A percentile compares a stretch with the other conserved stretches of the same genome.
phyloP scores from a whole-genome alignment of 2,113 vertebrate species.

The Colistium nudipinnis region DNA sequence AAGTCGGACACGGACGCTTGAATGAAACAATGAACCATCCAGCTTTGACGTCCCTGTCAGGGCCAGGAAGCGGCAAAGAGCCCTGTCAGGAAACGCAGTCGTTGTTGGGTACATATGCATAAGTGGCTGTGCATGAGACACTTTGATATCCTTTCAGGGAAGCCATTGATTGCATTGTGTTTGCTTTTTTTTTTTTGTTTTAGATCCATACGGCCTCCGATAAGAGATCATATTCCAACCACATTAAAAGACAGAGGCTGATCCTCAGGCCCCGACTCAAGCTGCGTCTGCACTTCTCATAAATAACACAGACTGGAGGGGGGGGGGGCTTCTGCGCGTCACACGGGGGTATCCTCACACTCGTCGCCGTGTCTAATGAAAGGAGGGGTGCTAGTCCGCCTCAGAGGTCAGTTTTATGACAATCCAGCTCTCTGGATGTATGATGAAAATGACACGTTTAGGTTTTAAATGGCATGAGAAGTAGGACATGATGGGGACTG shows the following conservation, averaged over 20 bases:
- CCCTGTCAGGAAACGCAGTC: conserved; percentile 42
- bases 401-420: conserved; percentile 24
- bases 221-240: conserved; percentile 76
- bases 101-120: conserved; percentile 50
- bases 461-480: conserved; percentile 54
- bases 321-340: conserved; percentile 57
- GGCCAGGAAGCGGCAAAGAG: conserved; percentile 38
- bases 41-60: conserved; percentile 11
- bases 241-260: conserved; percentile 70
- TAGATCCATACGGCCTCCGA: conserved; percentile 58
- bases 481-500: conserved; percentile 42
- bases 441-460: conserved; percentile 17
- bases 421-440: conserved; percentile 1
- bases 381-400: conserved; percentile 36
- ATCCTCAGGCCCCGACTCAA: conserved; percentile 50
- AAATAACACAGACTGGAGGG: conserved; percentile 70
- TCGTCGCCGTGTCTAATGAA: conserved; percentile 36
- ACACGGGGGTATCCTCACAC: conserved; percentile 37
- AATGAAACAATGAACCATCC: background rate
- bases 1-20: background rate
- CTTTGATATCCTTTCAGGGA: conserved; percentile 72
- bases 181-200: conserved; percentile 64
- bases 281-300: conserved; percentile 65
- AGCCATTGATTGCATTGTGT: conserved; percentile 70
- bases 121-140: conserved; percentile 53